phyloP scores from a whole-genome alignment of 2,113 vertebrate species.

The Lagopus leucura region DNA sequence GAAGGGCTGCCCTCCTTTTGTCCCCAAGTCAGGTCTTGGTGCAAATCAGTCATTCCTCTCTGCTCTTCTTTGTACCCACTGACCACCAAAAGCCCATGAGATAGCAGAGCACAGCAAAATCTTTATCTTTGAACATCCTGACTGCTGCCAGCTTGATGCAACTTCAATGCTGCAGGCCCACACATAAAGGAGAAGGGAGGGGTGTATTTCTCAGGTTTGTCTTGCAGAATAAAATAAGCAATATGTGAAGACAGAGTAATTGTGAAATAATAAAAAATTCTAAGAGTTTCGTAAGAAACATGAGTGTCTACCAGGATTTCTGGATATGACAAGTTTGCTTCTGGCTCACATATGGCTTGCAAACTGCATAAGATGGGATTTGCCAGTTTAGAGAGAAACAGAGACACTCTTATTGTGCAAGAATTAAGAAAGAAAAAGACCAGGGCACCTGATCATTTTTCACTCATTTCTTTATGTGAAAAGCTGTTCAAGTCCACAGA shows the following conservation, averaged over 20 bases:
- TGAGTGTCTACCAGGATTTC: neutral
- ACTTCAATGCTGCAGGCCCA: neutral
- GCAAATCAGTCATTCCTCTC: neutral
- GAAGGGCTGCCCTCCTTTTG: neutral
- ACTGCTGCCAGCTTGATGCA: neutral
- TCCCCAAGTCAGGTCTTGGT: neutral
- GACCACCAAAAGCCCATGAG: rapidly evolving
- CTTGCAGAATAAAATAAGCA: neutral
- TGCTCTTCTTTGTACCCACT: neutral
- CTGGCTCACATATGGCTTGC: neutral
- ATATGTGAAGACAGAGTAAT: neutral
- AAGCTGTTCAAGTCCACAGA: neutral
- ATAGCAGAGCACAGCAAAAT: neutral
- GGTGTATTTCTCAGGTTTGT: neutral
- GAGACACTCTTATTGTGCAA: neutral
- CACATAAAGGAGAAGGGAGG: neutral
- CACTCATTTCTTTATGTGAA: neutral
- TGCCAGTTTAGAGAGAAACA: neutral
- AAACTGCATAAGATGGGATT: too few species aligned
- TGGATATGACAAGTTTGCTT: neutral
- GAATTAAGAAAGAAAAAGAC: neutral
- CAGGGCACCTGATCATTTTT: neutral
- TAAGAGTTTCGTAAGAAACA: neutral
- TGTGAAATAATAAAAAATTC: neutral
- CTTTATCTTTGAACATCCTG: neutral